These are phyloP conservation scores for Ophioninae sp. DNA, from an alignment of 2,888 invertebrate species.

Conservation along the genomic window DNA sequence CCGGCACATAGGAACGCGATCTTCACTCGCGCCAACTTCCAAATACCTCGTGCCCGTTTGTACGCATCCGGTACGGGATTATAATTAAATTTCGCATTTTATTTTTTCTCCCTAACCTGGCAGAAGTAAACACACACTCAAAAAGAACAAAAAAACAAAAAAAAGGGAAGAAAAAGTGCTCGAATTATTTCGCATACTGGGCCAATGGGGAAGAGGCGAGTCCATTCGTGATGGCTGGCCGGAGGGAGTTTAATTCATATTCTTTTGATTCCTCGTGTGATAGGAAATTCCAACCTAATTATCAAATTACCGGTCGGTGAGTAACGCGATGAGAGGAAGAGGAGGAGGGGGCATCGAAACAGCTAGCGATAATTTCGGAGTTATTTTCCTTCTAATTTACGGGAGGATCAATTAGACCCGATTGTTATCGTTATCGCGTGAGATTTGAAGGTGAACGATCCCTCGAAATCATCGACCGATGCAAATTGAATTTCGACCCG, in stretches of 20 bases:
- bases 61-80: conserved; percentile 54
- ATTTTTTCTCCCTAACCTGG: conserved; percentile 5
- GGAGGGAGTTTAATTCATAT: conserved; percentile 2
- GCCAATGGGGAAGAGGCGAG: conserved; percentile 33
- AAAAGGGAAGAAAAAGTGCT: background rate
- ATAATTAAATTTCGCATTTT: conserved; percentile 28
- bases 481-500: background rate
- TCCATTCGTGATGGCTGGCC: conserved; percentile 10
- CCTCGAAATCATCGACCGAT: background rate
- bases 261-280: conserved; percentile 4
- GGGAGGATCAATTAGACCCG: background rate
- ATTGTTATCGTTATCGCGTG: background rate
- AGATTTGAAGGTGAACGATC: background rate
- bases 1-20: conserved; percentile 49
- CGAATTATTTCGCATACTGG: conserved; percentile 28
- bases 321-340: background rate
- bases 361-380: background rate
- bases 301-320: conserved; percentile 4
- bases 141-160: conserved; percentile 1
- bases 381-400: background rate
- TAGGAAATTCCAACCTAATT: conserved; percentile 28
- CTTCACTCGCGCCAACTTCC: conserved; percentile 49
- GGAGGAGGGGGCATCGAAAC: background rate
- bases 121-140: background rate
- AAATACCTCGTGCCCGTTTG: conserved; percentile 48